Percentiles rank a stretch among this genome's conserved stretches.
Conservation (phyloP, 2,888 invertebrate genomes). For the Eilema depressum region DNA sequence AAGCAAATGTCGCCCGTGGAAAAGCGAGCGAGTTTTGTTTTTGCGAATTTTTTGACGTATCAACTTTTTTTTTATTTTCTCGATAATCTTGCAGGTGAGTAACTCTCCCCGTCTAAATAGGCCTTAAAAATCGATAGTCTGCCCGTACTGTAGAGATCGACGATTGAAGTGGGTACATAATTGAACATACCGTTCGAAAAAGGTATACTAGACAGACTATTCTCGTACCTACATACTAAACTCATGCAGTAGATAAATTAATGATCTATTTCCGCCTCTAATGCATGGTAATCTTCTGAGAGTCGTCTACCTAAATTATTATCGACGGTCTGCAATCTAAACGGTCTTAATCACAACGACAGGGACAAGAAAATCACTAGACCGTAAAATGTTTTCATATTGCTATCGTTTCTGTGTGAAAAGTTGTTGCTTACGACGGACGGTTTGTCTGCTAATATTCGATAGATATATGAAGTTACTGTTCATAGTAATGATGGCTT, state of each 20-base stretch:
- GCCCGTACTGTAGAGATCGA: too few species aligned
- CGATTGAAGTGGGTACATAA: not conserved
- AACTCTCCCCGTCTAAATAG: too few species aligned
- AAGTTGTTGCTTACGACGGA: not conserved
- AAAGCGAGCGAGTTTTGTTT: too few species aligned
- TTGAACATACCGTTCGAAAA: not conserved
- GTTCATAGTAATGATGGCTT: too few species aligned
- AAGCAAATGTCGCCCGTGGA: too few species aligned
- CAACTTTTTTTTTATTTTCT: too few species aligned
- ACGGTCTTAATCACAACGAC: not conserved
- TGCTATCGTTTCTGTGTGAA: not conserved
- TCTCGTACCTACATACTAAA: not conserved
- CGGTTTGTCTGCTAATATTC: too few species aligned
- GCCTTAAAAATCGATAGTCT: too few species aligned
- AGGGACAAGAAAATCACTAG: not conserved
- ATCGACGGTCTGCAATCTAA: not conserved
- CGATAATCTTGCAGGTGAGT: too few species aligned
- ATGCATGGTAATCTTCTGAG: not conserved
- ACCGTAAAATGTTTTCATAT: not conserved
- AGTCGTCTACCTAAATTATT: not conserved
- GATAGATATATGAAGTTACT: too few species aligned
- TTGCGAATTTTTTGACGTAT: too few species aligned
- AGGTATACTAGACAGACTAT: not conserved
- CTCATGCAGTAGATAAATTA: not conserved
- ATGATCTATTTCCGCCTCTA: conserved; percentile 7